A percentile compares a stretch with the other conserved stretches of the same genome.
phyloP scores from a whole-genome alignment of 2,113 vertebrate species.

The Oryctolagus cuniculus region DNA sequence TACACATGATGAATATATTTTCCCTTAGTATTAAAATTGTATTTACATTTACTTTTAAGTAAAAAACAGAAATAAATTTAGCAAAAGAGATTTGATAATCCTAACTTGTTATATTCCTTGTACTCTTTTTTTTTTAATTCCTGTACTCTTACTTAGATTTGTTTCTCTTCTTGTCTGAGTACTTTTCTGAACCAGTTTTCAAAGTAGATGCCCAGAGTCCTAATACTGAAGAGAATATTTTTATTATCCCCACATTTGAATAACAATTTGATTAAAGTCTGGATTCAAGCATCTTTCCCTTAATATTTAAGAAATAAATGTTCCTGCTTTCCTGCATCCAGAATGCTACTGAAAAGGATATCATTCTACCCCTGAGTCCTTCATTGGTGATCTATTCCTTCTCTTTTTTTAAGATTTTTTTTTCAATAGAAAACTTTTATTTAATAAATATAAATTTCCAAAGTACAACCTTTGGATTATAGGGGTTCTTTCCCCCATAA shows the following conservation, averaged over 20 bases:
- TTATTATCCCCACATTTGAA: background rate
- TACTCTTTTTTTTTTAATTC: no score
- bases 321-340: background rate
- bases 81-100: constrained; percentile 22
- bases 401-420: no score
- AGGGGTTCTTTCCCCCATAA: no score
- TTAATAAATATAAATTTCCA: no score
- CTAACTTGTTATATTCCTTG: background rate
- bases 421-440: no score
- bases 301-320: background rate
- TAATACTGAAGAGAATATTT: constrained; percentile 18
- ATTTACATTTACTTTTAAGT: constrained; percentile 31
- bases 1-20: background rate
- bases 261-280: constrained; percentile 28
- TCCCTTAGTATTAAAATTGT: constrained; percentile 28
- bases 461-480: no score
- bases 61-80: background rate
- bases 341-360: background rate
- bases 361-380: background rate
- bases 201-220: background rate
- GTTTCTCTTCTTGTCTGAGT: background rate
- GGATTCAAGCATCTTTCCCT: background rate
- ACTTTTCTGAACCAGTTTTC: background rate
- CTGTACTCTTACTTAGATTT: background rate
- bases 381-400: background rate